Evolutionary conservation across 1,140 invertebrate species (phyloP), one percentile per base, ranked within the genome.

Genomic region (Caenorhabditis inopinata): DNA sequence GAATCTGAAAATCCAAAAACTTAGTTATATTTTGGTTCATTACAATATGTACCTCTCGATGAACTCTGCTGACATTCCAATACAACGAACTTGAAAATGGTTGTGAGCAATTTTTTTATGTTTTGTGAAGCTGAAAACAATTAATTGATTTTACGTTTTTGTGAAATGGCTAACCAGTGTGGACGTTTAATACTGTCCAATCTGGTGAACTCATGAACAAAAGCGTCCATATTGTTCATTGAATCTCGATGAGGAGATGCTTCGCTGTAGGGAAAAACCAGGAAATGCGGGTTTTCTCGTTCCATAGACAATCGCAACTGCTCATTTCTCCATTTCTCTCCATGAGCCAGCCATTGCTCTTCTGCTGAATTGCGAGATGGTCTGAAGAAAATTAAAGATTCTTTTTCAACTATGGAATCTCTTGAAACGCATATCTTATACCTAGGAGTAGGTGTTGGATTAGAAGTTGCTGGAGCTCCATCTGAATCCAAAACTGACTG

Each of bases 311-410:
- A 42, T 14, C 80, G 35, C 9, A 81, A 35, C 21, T 81, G 80
- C 51, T 81, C 80, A 23, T 81, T 81, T 76, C 53, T n/a, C 80
- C 80, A 81, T 47, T 53, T 68, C 23, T 81, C 80, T 5, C 80
- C 80, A n/a, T 49, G 45, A 38, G 80, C 48, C 42, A 81, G 29
- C 80, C 80, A 81, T 73, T 81, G 74, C 45, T 77, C 80, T 51
- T 81, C 80, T n/a, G 80, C 80, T 9, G 80, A 81, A 32, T 81
- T 68, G 7, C 58, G 14, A 1, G 58, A 68, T 0, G 32, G 49
- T 49, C 80, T 81, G 45, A 46, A 74, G 14, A 42, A 42, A 46
- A 45, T 14, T 1, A 4, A 35, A 21, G 4, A 45, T 11, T 3
- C 12, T 74, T n/a, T 0, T 45, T 42, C 38, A 42, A 42, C 38